Evolutionary conservation across 2,113 vertebrate genomes (phyloP).

Genomic region (Erythrocercus mccallii): DNA sequence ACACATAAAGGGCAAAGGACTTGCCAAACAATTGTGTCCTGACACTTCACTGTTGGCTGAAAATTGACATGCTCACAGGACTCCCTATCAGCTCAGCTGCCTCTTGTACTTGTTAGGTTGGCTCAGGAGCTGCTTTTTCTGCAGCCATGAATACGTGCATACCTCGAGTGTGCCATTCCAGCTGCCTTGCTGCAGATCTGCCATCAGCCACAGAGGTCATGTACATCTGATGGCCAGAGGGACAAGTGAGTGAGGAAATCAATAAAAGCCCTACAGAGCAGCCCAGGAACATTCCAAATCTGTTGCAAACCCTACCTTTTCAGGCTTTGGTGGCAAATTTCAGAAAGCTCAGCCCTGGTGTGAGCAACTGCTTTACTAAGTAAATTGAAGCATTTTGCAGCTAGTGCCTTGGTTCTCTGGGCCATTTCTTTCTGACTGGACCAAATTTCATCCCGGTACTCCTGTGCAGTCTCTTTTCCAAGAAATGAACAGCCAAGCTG

Average conservation of each 20-base stretch:
- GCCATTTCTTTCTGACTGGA: not conserved
- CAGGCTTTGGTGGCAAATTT: not conserved
- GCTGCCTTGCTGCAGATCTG: not conserved
- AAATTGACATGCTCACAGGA: not conserved
- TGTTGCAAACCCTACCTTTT: not conserved
- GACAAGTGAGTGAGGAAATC: not conserved
- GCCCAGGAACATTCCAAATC: not conserved
- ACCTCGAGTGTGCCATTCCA: not conserved
- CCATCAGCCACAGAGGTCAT: not conserved
- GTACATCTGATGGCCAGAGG: not conserved
- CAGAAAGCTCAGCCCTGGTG: not conserved
- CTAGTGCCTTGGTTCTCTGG: not conserved
- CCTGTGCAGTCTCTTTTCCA: not conserved
- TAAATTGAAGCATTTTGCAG: not conserved
- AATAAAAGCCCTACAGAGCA: not conserved
- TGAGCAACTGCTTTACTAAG: not conserved
- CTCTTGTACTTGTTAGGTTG: not conserved
- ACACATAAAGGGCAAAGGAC: conserved; percentile 56
- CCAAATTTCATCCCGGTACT: not conserved
- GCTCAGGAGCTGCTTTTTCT: conserved; percentile 9
- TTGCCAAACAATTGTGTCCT: conserved; percentile 54
- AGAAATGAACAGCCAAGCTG: not conserved
- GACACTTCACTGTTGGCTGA: conserved; percentile 41
- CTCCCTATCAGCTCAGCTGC: conserved; percentile 18
- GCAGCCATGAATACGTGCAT: not conserved